These are phyloP conservation scores for Rugalucina vietnamica DNA, from an alignment of 2,888 invertebrate genomes.

Conservation along the genomic window DNA sequence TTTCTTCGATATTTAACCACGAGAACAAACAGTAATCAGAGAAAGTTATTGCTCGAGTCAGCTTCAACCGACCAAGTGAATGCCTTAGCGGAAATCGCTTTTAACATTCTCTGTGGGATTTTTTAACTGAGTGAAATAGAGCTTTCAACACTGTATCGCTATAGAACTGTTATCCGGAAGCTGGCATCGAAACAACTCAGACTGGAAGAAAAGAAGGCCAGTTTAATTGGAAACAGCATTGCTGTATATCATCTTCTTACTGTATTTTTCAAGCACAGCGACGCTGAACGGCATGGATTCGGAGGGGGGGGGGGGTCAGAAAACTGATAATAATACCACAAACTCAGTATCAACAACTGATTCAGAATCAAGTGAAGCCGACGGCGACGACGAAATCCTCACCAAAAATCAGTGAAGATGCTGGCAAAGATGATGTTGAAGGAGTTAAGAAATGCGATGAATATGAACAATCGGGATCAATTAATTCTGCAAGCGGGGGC, in stretches of 20 bases:
- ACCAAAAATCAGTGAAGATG: background rate
- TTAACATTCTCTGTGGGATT: background rate
- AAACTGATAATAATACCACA: background rate
- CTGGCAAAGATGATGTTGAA: background rate
- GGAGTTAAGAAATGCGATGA: background rate
- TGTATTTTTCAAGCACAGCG: background rate
- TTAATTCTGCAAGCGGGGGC: background rate
- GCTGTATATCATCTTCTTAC: background rate
- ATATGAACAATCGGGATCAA: background rate
- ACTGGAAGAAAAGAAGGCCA: background rate
- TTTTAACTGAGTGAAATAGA: background rate
- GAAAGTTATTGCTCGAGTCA: background rate
- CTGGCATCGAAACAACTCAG: background rate
- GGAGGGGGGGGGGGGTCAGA: background rate
- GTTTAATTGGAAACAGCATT: background rate
- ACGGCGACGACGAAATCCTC: background rate
- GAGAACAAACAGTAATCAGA: background rate
- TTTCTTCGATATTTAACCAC: background rate
- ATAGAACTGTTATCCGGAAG: background rate
- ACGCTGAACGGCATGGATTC: background rate
- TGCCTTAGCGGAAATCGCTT: background rate
- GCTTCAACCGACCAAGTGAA: background rate
- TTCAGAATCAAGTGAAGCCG: background rate
- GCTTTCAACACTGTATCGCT: background rate
- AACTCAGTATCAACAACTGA: background rate